Evolutionary conservation across 2,888 invertebrate species (phyloP).

Genomic region (Drosophila paranaensis): DNA sequence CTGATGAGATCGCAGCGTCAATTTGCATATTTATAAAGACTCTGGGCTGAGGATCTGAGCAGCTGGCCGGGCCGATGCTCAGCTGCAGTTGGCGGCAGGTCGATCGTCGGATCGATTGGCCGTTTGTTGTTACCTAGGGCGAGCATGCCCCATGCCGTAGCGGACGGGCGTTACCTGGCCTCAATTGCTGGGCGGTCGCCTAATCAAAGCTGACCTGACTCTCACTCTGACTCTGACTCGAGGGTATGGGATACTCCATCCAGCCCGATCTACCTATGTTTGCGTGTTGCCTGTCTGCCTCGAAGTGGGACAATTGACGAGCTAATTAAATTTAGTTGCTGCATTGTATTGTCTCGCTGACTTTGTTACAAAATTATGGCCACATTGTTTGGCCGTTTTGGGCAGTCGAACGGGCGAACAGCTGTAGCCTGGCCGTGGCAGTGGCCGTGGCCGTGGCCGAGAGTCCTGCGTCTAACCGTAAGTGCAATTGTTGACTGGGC

Average conservation of each 20-base stretch:
- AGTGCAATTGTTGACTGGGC: conserved; percentile 52
- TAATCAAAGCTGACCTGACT: conserved; percentile 39
- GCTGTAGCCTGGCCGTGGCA: conserved; percentile 48
- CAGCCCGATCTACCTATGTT: not conserved
- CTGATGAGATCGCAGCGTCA: conserved; percentile 14
- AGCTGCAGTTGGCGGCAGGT: conserved; percentile 29
- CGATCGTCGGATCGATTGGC: conserved; percentile 3
- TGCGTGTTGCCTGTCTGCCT: conserved; percentile 2
- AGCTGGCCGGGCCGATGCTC: not conserved
- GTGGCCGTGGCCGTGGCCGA: not conserved
- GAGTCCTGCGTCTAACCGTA: conserved; percentile 53
- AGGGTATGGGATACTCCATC: not conserved
- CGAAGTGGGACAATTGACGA: conserved; percentile 66
- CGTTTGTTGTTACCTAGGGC: conserved; percentile 19
- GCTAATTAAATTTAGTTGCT: conserved; percentile 72
- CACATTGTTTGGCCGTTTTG: conserved; percentile 59
- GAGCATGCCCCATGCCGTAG: conserved; percentile 24
- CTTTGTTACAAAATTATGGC: conserved; percentile 64
- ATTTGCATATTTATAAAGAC: conserved; percentile 46
- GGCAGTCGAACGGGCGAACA: conserved; percentile 56
- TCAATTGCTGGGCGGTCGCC: conserved; percentile 43
- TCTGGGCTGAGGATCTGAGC: not conserved
- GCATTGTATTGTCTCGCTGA: conserved; percentile 34
- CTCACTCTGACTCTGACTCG: conserved; percentile 29
- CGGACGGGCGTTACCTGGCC: conserved; percentile 20